Evolutionary conservation across 2,113 vertebrate genomes (phyloP), one percentile per base, ranked within the genome.

Genomic region (Tragelaphus scriptus): DNA sequence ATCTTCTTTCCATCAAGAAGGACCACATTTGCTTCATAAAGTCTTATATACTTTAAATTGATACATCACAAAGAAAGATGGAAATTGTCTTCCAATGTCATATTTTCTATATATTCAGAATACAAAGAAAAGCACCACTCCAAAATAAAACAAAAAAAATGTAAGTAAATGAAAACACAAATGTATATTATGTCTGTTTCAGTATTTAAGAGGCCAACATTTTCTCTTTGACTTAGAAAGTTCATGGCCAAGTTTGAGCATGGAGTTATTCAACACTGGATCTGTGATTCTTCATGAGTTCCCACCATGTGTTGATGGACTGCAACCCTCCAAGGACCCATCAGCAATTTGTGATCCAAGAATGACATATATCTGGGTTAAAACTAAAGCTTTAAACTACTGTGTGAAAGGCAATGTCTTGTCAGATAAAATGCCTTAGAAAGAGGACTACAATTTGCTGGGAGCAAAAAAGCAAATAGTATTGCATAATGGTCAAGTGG

Each of bases 101-200:
- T 94, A 32, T 93, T 97, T 95, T 85, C 77, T 91, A 51, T 47
- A 88, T 61, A 47, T 63, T 81, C 32, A 95, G 86, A 92, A 89
- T 40, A 82, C 79, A 88, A 93, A 91, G 32, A 84, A 85, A 97
- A 89, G 32, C 32, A 84, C 6, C 59, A 56, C 17, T 82, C 95
- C 75, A 88, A 90, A 95, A 92, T 17, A 65, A 88, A 90, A 88
- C 11, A 11, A 40, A 79, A 58, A 97, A 36, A 36, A 12, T 11
- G 26, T 59, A 30, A 63, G 25, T 58, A 68, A 91, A 71, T 75
- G 61, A 30, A 30, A 63, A 63, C 61, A 63, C 7, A 63, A 63
- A 63, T 63, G 61, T 30, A 91, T 75, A 28, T 7, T 47, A n/a
- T 44, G 25, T 53, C 5, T 91, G 17, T 32, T 49, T 79, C 85